Base-by-base conservation (phyloP, 2,888 invertebrate species). In the Augochlorella aurata region DNA sequence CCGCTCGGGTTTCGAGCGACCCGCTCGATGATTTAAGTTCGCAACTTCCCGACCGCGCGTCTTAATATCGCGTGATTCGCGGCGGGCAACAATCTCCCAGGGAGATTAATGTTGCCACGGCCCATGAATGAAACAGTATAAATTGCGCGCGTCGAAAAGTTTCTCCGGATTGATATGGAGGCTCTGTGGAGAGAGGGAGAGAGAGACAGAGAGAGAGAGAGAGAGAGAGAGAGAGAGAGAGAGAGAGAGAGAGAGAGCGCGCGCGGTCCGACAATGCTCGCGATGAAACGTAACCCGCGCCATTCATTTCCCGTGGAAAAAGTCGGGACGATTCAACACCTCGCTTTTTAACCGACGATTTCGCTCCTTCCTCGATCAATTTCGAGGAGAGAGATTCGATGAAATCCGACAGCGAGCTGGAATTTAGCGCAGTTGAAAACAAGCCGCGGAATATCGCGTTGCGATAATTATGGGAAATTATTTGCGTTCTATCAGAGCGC, bases 121-220 rank as follows among this genome's bases (percentile, higher is more conserved):
- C n/a, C 21, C 38, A 4, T 21, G 65, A 52, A 44, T 24, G 65
- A 52, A 74, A 74, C 74, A 24, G 52, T 66, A 74, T 74, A 74
- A 74, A 74, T 38, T 52, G 52, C 50, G 16, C 73, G 44, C 2
- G 73, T 74, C 73, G 65, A 74, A 52, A 74, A 65, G 65, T 74
- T 74, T 66, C n/a, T 44, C 0, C 21, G n/a, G 65, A 74, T 74
- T 74, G 50, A 66, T 52, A 66, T 21, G 65, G 65, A 44, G 45
- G 16, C 65, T 74, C 38, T 52, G 16, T 7, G 18, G 47, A 29
- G 49, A 50, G 50, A 2, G 12, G 5, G 12, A 50, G 38, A 5
- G 38, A 38, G 29, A 29, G 29, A 29, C 2, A 29, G 29, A 29
- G 29, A 29, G 29, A 29, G 29, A 29, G 29, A 29, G 29, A 29